Conservation (phyloP, 2,113 vertebrate species). For the Istiophorus platypterus region DNA sequence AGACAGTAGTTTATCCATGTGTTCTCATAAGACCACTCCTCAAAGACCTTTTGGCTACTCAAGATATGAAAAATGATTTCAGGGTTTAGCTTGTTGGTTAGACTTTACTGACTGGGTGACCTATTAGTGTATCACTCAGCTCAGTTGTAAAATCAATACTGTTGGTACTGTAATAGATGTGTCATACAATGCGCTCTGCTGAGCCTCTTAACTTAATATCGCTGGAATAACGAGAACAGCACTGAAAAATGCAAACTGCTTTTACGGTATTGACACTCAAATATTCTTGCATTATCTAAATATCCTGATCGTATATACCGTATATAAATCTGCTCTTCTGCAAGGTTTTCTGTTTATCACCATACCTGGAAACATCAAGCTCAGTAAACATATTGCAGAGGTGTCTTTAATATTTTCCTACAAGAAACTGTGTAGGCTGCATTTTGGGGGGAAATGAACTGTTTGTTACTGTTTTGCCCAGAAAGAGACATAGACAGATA, state of each 20-base stretch:
- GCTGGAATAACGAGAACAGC: background rate
- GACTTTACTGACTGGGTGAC: too few relatives aligned
- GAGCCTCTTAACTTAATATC: background rate
- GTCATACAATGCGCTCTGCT: background rate
- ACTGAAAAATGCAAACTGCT: background rate
- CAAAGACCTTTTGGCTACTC: too few relatives aligned
- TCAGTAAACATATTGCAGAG: background rate
- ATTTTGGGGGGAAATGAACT: background rate
- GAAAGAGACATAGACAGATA: slow-evolving; percentile 23
- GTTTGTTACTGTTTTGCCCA: background rate
- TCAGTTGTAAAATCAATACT: slow-evolving; percentile 13
- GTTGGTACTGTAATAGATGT: background rate
- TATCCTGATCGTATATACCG: background rate
- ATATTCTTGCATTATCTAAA: background rate
- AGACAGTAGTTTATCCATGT: background rate
- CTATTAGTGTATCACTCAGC: background rate
- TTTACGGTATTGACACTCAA: background rate
- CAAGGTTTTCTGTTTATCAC: background rate
- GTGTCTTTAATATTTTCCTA: background rate
- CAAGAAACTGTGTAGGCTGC: background rate
- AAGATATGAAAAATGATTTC: too few relatives aligned
- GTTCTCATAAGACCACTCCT: too few relatives aligned
- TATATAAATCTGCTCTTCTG: background rate
- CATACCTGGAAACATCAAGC: background rate
- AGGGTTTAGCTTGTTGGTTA: too few relatives aligned